Conservation (phyloP, 1,140 invertebrate genomes). For the Drosophila bifasciata region DNA sequence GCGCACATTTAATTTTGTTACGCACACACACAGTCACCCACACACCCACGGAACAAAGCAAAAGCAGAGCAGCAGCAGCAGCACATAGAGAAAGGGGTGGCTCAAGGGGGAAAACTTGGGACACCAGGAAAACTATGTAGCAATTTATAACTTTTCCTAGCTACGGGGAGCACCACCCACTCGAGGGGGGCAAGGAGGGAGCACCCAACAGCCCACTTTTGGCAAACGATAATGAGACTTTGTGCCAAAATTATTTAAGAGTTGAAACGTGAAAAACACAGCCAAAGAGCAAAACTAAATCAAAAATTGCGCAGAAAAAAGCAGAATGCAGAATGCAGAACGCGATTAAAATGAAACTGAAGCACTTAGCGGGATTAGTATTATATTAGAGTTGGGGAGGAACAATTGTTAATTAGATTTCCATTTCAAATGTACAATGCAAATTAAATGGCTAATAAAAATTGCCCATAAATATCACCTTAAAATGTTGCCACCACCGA, state of each 20-base stretch:
- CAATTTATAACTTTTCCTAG: slow-evolving; percentile 74
- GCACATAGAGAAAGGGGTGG: slow-evolving; percentile 7
- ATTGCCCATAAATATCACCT: slow-evolving; percentile 14
- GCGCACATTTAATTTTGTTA: slow-evolving; percentile 81
- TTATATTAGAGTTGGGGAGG: slow-evolving; percentile 12
- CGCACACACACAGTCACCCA: slow-evolving; percentile 37
- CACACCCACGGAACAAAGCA: slow-evolving; percentile 15
- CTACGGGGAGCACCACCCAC: slow-evolving; percentile 2
- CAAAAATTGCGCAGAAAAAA: slow-evolving; percentile 47
- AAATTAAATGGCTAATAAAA: slow-evolving; percentile 23
- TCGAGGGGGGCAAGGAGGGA: background rate
- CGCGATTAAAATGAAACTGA: slow-evolving; percentile 48
- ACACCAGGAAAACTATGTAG: slow-evolving; percentile 74
- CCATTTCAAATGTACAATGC: no score
- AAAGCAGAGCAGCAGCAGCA: background rate
- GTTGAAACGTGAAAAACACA: slow-evolving; percentile 24
- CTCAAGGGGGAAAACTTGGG: slow-evolving; percentile 41
- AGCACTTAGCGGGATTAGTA: slow-evolving; percentile 55
- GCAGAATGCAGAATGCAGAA: slow-evolving; percentile 8
- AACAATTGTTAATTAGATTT: slow-evolving; percentile 53
- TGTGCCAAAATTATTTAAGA: slow-evolving; percentile 63
- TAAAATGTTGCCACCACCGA: no score
- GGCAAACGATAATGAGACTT: slow-evolving; percentile 60
- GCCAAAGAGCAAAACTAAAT: slow-evolving; percentile 44
- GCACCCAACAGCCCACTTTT: slow-evolving; percentile 15